phyloP scores from a whole-genome alignment of 2,888 invertebrate species.

The Tetheella fluctuosa region DNA sequence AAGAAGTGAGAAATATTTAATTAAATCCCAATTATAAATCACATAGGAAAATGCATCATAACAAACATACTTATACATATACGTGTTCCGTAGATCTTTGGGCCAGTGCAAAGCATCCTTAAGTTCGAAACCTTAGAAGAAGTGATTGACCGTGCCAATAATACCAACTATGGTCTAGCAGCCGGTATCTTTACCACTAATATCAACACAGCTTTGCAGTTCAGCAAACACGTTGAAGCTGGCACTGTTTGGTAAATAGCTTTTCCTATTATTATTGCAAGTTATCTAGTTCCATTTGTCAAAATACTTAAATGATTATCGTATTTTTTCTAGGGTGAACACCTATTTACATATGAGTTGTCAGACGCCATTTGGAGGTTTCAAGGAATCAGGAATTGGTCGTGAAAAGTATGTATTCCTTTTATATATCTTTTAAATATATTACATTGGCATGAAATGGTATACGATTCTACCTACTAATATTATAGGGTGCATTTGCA shows the following conservation, averaged over 20 bases:
- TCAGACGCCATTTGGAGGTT: constrained; percentile 94
- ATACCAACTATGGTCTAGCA: constrained; percentile 91
- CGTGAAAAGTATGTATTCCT: constrained; percentile 58
- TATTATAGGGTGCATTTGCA: no score
- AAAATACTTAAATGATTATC: no score
- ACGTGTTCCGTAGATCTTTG: constrained; percentile 87
- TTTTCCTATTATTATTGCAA: neutral
- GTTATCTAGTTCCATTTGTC: neutral
- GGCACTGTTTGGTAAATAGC: constrained; percentile 89
- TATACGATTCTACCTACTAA: no score
- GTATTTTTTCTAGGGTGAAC: constrained; percentile 60
- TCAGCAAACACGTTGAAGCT: constrained; percentile 89
- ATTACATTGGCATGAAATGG: no score
- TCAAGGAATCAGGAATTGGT: constrained; percentile 92
- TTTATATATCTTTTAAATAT: neutral
- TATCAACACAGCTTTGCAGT: constrained; percentile 89
- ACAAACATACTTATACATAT: neutral
- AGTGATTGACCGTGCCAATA: constrained; percentile 92
- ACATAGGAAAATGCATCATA: no score
- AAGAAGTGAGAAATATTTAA: constrained; percentile 83
- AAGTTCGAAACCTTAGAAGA: constrained; percentile 92
- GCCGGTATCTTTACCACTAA: constrained; percentile 93
- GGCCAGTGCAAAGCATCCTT: constrained; percentile 94
- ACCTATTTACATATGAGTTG: constrained; percentile 85
- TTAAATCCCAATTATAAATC: no score